phyloP scores from a whole-genome alignment of 2,888 invertebrate genomes.

The Iphiclides podalirius region DNA sequence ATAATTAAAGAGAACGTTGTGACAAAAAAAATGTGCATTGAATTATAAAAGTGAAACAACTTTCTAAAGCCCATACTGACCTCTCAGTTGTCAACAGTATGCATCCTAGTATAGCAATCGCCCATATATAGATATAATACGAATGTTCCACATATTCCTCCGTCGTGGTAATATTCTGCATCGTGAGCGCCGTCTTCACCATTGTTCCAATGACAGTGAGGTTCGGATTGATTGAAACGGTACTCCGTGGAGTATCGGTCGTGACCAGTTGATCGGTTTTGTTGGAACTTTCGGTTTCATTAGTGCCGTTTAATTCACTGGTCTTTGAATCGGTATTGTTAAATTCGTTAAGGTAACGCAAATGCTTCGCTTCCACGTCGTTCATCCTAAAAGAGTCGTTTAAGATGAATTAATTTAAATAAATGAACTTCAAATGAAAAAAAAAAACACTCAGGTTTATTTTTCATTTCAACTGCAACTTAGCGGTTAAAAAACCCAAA shows the following conservation, averaged over 20 bases:
- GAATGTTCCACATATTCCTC: slow-evolving; percentile 43
- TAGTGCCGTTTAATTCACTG: too few relatives aligned
- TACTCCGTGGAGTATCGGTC: slow-evolving; percentile 27
- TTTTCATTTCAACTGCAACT: too few relatives aligned
- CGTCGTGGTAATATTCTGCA: slow-evolving; percentile 44
- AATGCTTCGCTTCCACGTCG: slow-evolving; percentile 44
- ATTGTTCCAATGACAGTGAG: slow-evolving; percentile 51
- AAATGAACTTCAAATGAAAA: too few relatives aligned
- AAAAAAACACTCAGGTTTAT: too few relatives aligned
- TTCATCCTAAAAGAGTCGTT: slow-evolving; percentile 75
- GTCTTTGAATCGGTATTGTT: not conserved
- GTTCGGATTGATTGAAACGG: slow-evolving; percentile 35
- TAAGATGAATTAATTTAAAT: too few relatives aligned
- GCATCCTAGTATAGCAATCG: slow-evolving; percentile 77
- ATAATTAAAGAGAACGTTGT: too few relatives aligned
- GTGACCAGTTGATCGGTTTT: slow-evolving; percentile 5
- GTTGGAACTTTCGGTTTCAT: too few relatives aligned
- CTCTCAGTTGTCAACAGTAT: slow-evolving; percentile 81
- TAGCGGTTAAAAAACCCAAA: too few relatives aligned
- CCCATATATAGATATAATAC: slow-evolving; percentile 80
- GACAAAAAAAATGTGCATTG: too few relatives aligned
- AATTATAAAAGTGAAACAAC: too few relatives aligned
- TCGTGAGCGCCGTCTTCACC: slow-evolving; percentile 46
- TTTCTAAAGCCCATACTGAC: slow-evolving; percentile 41
- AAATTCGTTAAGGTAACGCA: not conserved